Evolutionary conservation across 2,113 vertebrate genomes (phyloP), one percentile per base, ranked within the genome.

Genomic region (Coregonus clupeaformis): DNA sequence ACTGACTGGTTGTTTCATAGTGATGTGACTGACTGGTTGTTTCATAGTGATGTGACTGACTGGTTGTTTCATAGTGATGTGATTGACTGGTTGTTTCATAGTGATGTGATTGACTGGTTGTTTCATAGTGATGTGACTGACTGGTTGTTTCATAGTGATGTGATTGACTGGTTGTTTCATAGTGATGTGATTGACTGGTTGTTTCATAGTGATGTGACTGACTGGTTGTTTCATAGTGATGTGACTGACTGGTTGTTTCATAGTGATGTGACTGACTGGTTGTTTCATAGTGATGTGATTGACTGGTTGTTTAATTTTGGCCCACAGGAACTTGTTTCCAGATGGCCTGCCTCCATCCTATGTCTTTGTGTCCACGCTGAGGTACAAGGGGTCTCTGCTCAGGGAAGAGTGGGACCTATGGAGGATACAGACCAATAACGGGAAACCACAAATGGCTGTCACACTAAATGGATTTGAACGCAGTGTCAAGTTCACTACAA

Each of bases 321-420:
- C 85, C 83, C 57, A 63, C 75, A 99, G 97, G 87, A 90, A 90
- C 76, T 92, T 99, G 75, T 98, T 99, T 82, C 97, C 97, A 71
- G 97, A 97, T 89, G 97, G 97, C 32, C 94, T 99, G 64, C 97
- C 97, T 76, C 97, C 97, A 63, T 99, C 97, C 1, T 99, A 99
- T 73, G 96, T 99, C 9, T 98, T 98, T 85, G 96, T 99, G 79
- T 95, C 97, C 75, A 98, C 97, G 1, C 89, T 98, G 90, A 95
- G 95, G 85, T 98, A 98, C 91, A 96, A 96, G 86, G 95, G 92
- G 42, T 91, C 92, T 0, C 88, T 93, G 66, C 59, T 92, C 1
- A 94, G 89, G 68, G 98, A 99, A 87, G 92, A 94, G 0, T 99
- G 97, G 97, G 96, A 99, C 86, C 89, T 99, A 71, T 99, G 97